A percentile compares a stretch with the other conserved stretches of the same genome.
Conservation (phyloP, 64 coral and sea anemone species). For the Astreopora myriophthalma region DNA sequence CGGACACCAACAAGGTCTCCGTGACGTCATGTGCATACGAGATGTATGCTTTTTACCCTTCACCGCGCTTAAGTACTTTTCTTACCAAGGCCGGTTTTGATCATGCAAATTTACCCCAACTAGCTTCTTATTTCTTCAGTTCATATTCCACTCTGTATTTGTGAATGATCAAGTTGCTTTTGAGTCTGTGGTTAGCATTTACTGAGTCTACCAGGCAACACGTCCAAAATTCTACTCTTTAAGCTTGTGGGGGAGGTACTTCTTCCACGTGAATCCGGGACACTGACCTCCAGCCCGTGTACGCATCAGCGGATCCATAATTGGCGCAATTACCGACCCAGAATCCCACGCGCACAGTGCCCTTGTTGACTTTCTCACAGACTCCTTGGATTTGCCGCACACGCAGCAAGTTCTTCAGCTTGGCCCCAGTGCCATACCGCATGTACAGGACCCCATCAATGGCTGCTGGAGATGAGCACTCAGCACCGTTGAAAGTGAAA, state of each 20-base stretch:
- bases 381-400: conserved; percentile 16
- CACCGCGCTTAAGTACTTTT: too few relatives aligned
- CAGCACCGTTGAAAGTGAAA: not conserved
- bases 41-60: too few relatives aligned
- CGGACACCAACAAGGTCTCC: too few relatives aligned
- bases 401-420: not conserved
- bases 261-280: conserved; percentile 14
- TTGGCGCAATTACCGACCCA: not conserved
- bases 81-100: too few relatives aligned
- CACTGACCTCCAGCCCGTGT: not conserved
- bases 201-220: too few relatives aligned
- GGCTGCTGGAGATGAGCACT: not conserved
- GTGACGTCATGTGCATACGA: too few relatives aligned
- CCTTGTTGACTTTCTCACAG: not conserved
- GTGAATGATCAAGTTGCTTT: too few relatives aligned
- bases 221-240: not conserved
- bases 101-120: too few relatives aligned
- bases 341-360: conserved; percentile 11
- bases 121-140: too few relatives aligned
- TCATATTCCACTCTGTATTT: too few relatives aligned
- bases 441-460: not conserved
- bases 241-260: not conserved
- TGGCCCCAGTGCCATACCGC: not conserved
- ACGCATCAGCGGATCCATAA: not conserved
- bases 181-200: too few relatives aligned